Conservation (phyloP, 2,797 vertebrate species). For the Leucoraja ocellata region DNA sequence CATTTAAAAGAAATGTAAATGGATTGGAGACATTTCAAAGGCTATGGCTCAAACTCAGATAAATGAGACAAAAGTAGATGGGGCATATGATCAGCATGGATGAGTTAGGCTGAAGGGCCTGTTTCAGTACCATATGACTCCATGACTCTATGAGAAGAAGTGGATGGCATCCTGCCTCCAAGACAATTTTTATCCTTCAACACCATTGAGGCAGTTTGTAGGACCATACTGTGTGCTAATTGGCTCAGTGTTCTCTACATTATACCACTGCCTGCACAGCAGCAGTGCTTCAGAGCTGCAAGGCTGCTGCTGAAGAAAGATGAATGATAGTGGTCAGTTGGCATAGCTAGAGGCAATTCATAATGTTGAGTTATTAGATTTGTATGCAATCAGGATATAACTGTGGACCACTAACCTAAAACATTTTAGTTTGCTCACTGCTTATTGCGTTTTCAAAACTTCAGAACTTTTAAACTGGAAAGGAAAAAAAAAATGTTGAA, state of each 20-base stretch:
- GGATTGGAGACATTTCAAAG: too few species aligned
- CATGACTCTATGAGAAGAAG: too few species aligned
- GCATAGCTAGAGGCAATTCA: neutral
- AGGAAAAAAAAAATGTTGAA: too few species aligned
- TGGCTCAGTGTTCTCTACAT: neutral
- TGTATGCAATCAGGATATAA: neutral
- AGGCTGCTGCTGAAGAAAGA: neutral
- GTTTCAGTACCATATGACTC: too few species aligned
- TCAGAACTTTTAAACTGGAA: too few species aligned
- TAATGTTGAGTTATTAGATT: neutral
- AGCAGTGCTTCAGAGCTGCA: neutral
- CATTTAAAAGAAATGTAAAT: too few species aligned
- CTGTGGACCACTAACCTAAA: neutral
- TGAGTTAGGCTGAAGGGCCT: too few species aligned
- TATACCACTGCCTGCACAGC: neutral
- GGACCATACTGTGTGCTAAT: neutral
- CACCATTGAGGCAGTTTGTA: neutral
- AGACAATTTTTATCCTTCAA: neutral
- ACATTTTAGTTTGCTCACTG: neutral
- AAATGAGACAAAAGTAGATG: too few species aligned
- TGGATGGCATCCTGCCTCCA: neutral
- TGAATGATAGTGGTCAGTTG: neutral
- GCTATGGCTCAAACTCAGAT: too few species aligned
- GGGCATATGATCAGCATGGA: too few species aligned
- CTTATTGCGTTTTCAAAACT: neutral